phyloP scores from a whole-genome alignment of 2,888 invertebrate genomes.

The Horisme vitalbata region DNA sequence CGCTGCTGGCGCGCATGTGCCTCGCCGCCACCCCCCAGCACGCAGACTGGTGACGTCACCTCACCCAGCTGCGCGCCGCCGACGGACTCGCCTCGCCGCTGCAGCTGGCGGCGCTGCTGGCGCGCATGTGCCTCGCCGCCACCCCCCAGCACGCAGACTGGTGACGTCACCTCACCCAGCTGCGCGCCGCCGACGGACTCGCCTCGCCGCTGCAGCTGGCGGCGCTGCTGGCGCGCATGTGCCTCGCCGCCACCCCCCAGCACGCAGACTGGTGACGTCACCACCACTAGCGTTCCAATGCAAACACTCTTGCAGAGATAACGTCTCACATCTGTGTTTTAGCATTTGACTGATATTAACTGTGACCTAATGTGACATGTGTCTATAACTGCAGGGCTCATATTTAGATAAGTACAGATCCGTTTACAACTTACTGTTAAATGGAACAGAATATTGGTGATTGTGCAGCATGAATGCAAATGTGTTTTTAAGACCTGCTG shows the following conservation, averaged over 20 bases:
- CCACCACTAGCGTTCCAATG: constrained; percentile 93
- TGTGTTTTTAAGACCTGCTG: too few species aligned
- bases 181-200: constrained; percentile 95
- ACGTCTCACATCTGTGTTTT: too few species aligned
- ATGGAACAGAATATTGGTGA: too few species aligned
- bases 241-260: constrained; percentile 69
- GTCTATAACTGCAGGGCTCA: too few species aligned
- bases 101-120: constrained; percentile 95
- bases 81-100: constrained; percentile 94
- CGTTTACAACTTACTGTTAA: too few species aligned
- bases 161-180: constrained; percentile 85
- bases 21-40: constrained; percentile 50
- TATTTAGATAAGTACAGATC: too few species aligned
- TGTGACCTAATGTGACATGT: too few species aligned
- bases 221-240: constrained; percentile 92
- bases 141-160: constrained; percentile 34
- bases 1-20: constrained; percentile 93
- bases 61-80: constrained; percentile 94
- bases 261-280: constrained; percentile 28
- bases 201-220: constrained; percentile 94
- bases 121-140: constrained; percentile 87
- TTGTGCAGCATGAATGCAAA: too few species aligned
- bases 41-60: constrained; percentile 34
- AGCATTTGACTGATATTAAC: too few species aligned
- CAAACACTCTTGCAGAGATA: constrained; percentile 94